A percentile compares a stretch with the other conserved stretches of the same genome.
These are phyloP conservation scores for Sebastolobus alascanus DNA, from an alignment of 2,797 vertebrate species.

Conservation along the genomic window DNA sequence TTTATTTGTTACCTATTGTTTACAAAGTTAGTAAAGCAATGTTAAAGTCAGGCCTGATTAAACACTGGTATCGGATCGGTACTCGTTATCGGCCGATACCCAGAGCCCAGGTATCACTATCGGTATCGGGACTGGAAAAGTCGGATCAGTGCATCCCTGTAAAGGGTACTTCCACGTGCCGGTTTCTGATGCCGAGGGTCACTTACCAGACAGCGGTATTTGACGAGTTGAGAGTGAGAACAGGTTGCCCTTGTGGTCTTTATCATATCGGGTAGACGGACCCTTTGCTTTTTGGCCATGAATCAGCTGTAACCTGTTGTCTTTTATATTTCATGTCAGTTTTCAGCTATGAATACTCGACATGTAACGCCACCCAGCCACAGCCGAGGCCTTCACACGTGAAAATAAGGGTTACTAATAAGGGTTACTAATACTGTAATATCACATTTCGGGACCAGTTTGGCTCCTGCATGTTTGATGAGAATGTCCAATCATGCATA, in stretches of 20 bases:
- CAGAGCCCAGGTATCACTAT: no score
- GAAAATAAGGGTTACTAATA: constrained; percentile 67
- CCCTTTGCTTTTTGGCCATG: constrained; percentile 33
- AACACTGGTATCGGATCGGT: no score
- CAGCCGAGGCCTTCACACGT: constrained; percentile 48
- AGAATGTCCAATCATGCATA: constrained; percentile 79
- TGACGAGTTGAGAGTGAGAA: no score
- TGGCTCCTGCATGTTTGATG: constrained; percentile 81
- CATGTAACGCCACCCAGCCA: constrained; percentile 33
- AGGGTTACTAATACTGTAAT: constrained; percentile 67
- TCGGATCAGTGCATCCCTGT: no score
- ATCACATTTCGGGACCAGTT: constrained; percentile 78
- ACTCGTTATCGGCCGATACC: no score
- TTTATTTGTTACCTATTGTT: no score
- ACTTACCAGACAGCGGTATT: no score
- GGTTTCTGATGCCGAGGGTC: no score
- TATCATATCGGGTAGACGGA: constrained; percentile 24
- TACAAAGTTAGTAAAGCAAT: no score
- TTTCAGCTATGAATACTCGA: constrained; percentile 28
- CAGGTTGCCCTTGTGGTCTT: constrained; percentile 19
- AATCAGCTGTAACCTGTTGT: constrained; percentile 61
- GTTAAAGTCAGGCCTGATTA: no score
- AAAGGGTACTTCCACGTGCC: no score
- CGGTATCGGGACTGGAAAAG: no score
- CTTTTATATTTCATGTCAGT: constrained; percentile 54